Percentiles rank a stretch among this genome's conserved stretches.
Conservation (phyloP, 2,888 invertebrate genomes). For the Eupithecia tripunctaria region DNA sequence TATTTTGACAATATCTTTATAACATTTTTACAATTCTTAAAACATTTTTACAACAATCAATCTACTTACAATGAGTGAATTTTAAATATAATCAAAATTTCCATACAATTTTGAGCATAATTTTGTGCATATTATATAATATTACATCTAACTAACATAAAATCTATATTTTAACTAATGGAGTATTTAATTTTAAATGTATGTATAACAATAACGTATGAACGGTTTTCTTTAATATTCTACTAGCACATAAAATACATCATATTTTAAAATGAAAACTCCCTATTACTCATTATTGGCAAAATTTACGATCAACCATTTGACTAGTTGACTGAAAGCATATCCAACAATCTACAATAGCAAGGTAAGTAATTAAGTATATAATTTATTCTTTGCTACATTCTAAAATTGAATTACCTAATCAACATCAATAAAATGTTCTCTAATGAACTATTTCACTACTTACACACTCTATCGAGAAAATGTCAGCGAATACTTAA, state of each 20-base stretch:
- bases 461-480: neutral
- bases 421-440: conserved; percentile 27
- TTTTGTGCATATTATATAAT: conserved; percentile 41
- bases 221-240: neutral
- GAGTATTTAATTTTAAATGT: neutral
- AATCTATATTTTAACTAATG: conserved; percentile 1
- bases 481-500: conserved; percentile 25
- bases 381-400: neutral
- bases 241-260: conserved; percentile 1
- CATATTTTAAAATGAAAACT: neutral
- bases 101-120: conserved; percentile 42
- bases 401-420: conserved; percentile 1
- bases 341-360: conserved; percentile 4
- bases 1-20: conserved; percentile 26
- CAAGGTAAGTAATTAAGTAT: neutral
- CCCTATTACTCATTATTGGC: neutral
- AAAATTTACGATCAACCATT: neutral
- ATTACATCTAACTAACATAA: conserved; percentile 4
- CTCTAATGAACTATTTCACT: neutral
- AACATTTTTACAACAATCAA: conserved; percentile 30
- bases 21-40: conserved; percentile 30
- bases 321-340: neutral
- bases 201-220: neutral
- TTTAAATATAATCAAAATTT: conserved; percentile 32
- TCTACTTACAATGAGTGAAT: conserved; percentile 30